Percentiles rank a stretch among this genome's conserved stretches.
Evolutionary conservation across 2,888 invertebrate species (phyloP).

Genomic region (Achlya flavicornis): DNA sequence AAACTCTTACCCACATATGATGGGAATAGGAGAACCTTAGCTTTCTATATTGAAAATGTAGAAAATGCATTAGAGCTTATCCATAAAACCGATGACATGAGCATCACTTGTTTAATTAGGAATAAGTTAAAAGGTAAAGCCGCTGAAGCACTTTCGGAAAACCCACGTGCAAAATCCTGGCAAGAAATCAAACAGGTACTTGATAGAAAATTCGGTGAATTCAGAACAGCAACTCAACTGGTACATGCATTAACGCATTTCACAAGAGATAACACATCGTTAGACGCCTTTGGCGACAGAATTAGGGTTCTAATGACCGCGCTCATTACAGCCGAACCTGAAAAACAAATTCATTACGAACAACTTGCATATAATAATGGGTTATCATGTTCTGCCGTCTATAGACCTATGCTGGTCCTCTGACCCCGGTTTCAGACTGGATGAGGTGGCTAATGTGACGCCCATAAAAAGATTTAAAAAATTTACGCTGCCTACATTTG

Average conservation of each 20-base stretch:
- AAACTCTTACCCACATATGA: conserved; percentile 34
- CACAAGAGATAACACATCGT: conserved; percentile 18
- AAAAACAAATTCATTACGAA: conserved; percentile 23
- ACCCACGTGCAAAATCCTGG: too few relatives aligned
- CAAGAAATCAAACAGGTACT: conserved; percentile 24
- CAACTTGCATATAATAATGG: conserved; percentile 30
- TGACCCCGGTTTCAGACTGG: conserved; percentile 24
- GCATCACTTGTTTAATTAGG: conserved; percentile 29
- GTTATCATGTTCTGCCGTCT: conserved; percentile 21
- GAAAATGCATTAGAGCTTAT: conserved; percentile 28
- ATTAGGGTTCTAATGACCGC: conserved; percentile 17
- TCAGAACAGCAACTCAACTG: conserved; percentile 26
- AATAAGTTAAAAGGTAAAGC: conserved; percentile 31
- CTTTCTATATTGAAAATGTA: conserved; percentile 31
- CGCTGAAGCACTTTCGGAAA: conserved; percentile 24
- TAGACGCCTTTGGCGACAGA: conserved; percentile 23
- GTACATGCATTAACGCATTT: conserved; percentile 25
- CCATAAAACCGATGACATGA: conserved; percentile 19
- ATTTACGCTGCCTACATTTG: too few relatives aligned
- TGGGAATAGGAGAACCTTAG: conserved; percentile 33
- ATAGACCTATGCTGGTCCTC: conserved; percentile 27
- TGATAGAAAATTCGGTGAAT: conserved; percentile 28
- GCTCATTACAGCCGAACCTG: conserved; percentile 13
- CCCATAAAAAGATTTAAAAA: conserved; percentile 22
- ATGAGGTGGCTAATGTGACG: conserved; percentile 21